These are phyloP conservation scores for Charina bottae DNA, from an alignment of 2,113 vertebrate genomes.

Conservation along the genomic window DNA sequence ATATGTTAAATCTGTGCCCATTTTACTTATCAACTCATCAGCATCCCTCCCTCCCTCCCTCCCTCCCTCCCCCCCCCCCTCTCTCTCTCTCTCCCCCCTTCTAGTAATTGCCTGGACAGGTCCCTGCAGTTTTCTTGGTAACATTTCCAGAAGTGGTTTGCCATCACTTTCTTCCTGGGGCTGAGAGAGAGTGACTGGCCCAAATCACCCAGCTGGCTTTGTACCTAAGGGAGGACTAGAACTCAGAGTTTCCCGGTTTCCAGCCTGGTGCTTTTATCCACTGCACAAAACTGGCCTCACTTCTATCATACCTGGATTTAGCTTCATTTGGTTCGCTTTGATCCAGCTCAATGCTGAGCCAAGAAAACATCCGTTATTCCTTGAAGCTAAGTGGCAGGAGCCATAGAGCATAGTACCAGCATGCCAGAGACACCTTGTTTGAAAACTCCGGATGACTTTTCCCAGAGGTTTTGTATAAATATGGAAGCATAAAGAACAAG, in stretches of 20 bases:
- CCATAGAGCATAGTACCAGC: background rate
- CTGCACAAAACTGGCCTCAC: background rate
- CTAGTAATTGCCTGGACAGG: too few relatives aligned
- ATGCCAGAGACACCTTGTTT: background rate
- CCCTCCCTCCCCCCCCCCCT: background rate
- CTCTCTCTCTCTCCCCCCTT: background rate
- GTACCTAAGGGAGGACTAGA: background rate
- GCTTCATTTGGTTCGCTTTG: background rate
- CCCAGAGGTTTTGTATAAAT: background rate
- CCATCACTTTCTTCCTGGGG: background rate
- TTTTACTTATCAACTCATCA: background rate
- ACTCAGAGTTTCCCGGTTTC: background rate
- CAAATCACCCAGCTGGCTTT: background rate
- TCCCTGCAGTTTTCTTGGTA: too few relatives aligned
- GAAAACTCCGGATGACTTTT: background rate
- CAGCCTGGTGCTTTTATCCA: background rate
- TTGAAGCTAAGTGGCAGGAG: background rate
- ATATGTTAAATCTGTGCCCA: background rate
- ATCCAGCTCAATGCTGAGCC: background rate
- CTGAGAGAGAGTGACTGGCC: background rate
- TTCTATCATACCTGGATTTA: background rate
- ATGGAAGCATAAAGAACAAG: background rate
- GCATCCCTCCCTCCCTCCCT: background rate
- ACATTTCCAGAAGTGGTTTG: background rate
- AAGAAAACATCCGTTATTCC: background rate